Evolutionary conservation across 2,797 vertebrate genomes (phyloP).

Genomic region (Gobionotothen gibberifrons): DNA sequence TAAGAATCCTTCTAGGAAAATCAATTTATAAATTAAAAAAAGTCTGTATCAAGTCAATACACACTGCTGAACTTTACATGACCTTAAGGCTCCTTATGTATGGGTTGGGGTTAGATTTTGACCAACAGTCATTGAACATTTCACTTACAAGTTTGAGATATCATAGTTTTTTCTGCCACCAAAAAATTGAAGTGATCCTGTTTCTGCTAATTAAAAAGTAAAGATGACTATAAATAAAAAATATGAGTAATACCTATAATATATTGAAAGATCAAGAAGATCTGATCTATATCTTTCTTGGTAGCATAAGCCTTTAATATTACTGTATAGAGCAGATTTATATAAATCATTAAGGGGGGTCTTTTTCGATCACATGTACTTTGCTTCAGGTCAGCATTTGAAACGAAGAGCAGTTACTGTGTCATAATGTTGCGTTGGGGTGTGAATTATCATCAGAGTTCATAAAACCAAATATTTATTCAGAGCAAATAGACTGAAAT

Average conservation of each 20-base stretch:
- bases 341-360: background rate
- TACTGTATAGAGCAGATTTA: constrained; percentile 19
- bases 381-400: constrained; percentile 4
- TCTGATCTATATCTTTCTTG: constrained; percentile 9
- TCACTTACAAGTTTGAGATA: background rate
- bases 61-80: constrained; percentile 26
- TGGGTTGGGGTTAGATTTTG: background rate
- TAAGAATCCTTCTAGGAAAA: background rate
- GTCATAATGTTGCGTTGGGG: constrained; percentile 5
- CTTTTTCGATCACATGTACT: constrained; percentile 7
- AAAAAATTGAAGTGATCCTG: background rate
- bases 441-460: constrained; percentile 36
- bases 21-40: background rate
- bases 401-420: constrained; percentile 3
- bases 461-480: constrained; percentile 74
- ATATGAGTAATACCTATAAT: constrained; percentile 5
- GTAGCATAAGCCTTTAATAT: constrained; percentile 23
- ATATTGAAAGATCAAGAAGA: constrained; percentile 15
- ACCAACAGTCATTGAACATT: background rate
- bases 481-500: constrained; percentile 51
- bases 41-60: constrained; percentile 11
- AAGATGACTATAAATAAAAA: background rate
- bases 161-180: background rate
- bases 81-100: background rate
- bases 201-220: background rate